phyloP scores from a whole-genome alignment of 1,140 invertebrate species.

The Tetranychus urticae region DNA sequence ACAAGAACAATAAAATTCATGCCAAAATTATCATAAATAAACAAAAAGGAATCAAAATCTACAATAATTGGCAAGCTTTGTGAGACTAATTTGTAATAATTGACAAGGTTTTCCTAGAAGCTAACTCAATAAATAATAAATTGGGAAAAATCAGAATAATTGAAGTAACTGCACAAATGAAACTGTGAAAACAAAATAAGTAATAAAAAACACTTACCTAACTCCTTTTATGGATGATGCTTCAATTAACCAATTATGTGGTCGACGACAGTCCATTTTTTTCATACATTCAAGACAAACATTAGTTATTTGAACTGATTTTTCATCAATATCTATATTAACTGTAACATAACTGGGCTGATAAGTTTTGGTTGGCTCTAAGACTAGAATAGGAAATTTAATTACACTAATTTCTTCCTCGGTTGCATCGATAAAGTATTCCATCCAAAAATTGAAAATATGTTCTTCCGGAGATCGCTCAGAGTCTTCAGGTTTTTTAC shows the following conservation, averaged over 20 bases:
- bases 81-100: too few species aligned
- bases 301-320: conserved; percentile 66
- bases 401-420: conserved; percentile 49
- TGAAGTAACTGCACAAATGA: background rate
- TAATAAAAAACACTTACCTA: conserved; percentile 25
- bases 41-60: too few species aligned
- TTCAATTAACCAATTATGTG: conserved; percentile 77
- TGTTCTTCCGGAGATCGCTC: conserved; percentile 48
- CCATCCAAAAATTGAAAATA: conserved; percentile 92
- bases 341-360: conserved; percentile 88
- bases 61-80: too few species aligned
- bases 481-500: conserved; percentile 35
- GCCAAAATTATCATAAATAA: too few species aligned
- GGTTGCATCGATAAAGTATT: conserved; percentile 87
- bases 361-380: conserved; percentile 74
- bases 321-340: conserved; percentile 72
- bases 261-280: conserved; percentile 12
- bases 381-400: conserved; percentile 65
- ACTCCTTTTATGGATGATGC: conserved; percentile 76
- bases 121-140: too few species aligned
- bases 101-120: too few species aligned
- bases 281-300: conserved; percentile 45
- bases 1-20: too few species aligned
- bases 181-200: background rate
- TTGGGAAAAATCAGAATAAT: background rate